Base-by-base conservation (phyloP, 1,140 invertebrate genomes). In the Potamilus streckersoni region DNA sequence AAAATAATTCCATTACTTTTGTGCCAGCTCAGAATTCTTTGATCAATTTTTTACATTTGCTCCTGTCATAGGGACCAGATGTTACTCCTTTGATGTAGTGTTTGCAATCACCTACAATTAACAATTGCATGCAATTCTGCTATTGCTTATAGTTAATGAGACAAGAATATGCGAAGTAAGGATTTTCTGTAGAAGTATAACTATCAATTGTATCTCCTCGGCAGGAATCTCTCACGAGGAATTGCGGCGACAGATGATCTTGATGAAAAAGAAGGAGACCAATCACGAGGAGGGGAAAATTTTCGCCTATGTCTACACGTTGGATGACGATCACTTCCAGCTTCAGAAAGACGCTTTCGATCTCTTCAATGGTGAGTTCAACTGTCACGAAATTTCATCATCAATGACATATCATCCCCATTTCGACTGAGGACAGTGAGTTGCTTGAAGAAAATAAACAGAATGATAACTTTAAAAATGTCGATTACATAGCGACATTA, bases 291-390 rank as follows among this genome's bases (percentile, higher is more conserved):
- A 87, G 19, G 84, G 86, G 1, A 87, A 85, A 65, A 79, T 88
- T 20, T 89, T 89, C 59, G 87, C 87, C 49, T 89, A 89, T 63
- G 75, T 82, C 17, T 89, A 88, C 79, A 89, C 86, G 0, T 31
- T 84, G 17, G 69, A 73, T 19, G 82, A 83, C 60, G 83, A 87
- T 19, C 83, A 85, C 65, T 86, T 80, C 61, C n/a, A 83, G 55
- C 71, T 87, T 16, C 87, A 89, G 71, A 67, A 82, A 27, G 84
- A 87, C n/a, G 80, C 82, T 23, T 87, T 85, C 70, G 79, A 85
- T 20, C 66, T 78, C 19, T 89, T 88, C 70, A 74, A 80, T 77
- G 85, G 87, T 87, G 75, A 19, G 71, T 78, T 27, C 60, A 56
- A 62, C 60, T 62, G 8, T 23, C 23, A 12, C 23, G 6, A n/a